phyloP scores from a whole-genome alignment of 1,140 invertebrate species.

The Nixonia krombeini region DNA sequence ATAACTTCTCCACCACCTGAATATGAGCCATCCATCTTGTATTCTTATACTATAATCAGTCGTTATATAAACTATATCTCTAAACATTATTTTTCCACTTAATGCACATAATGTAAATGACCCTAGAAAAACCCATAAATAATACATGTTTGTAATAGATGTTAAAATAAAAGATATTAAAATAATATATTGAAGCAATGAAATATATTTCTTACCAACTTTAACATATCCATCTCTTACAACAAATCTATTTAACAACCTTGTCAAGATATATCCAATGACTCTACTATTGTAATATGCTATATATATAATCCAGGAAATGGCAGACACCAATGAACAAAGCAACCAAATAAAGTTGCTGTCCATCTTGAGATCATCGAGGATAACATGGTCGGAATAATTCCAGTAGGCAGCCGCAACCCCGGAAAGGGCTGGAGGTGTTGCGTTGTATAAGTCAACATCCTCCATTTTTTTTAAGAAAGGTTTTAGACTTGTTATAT shows the following conservation, averaged over 20 bases:
- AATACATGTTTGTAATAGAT: too few species aligned
- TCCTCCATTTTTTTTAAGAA: slow-evolving; percentile 54
- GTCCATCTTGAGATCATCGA: slow-evolving; percentile 85
- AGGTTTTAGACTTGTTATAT: slow-evolving; percentile 7
- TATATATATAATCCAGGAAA: slow-evolving; percentile 93
- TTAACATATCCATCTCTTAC: slow-evolving; percentile 89
- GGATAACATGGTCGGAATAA: slow-evolving; percentile 70
- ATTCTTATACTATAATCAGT: slow-evolving; percentile 94
- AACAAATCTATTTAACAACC: slow-evolving; percentile 90
- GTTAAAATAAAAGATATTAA: slow-evolving; percentile 20
- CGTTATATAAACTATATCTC: slow-evolving; percentile 94
- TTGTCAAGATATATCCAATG: slow-evolving; percentile 90
- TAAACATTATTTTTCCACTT: slow-evolving; percentile 98
- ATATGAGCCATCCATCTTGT: slow-evolving; percentile 98
- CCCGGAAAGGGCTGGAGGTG: slow-evolving; percentile 57
- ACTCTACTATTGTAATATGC: slow-evolving; percentile 96
- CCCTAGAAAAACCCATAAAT: too few species aligned
- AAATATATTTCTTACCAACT: slow-evolving; percentile 80
- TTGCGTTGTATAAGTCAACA: slow-evolving; percentile 49
- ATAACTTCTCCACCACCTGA: slow-evolving; percentile 97
- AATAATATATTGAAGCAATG: slow-evolving; percentile 17
- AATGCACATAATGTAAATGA: slow-evolving; percentile 95
- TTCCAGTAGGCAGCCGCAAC: slow-evolving; percentile 64
- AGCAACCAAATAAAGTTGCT: slow-evolving; percentile 87
- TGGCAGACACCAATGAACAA: slow-evolving; percentile 83